A percentile compares a stretch with the other conserved stretches of the same genome.
Evolutionary conservation across 2,113 vertebrate genomes (phyloP).

Genomic region (Podiceps cristatus): DNA sequence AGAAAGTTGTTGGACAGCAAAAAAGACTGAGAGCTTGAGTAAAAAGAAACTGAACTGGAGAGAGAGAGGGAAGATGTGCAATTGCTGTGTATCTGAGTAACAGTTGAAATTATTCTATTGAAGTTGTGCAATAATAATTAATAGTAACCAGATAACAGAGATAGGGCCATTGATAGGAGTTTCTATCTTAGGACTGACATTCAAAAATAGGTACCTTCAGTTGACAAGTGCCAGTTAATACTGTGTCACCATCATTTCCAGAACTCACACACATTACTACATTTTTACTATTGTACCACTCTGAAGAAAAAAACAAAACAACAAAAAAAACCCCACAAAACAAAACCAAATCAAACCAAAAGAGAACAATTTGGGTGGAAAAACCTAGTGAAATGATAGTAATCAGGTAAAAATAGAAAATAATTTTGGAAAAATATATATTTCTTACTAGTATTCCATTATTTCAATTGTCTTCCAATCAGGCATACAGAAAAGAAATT

Average conservation of each 20-base stretch:
- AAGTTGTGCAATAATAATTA: constrained; percentile 1
- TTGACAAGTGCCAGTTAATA: neutral
- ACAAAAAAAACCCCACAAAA: neutral
- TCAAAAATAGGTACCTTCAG: neutral
- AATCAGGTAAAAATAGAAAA: neutral
- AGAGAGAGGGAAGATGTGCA: neutral
- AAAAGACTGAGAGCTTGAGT: constrained; percentile 1
- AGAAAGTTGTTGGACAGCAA: constrained; percentile 14
- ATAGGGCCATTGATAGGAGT: neutral
- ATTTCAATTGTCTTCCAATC: neutral
- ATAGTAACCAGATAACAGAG: neutral
- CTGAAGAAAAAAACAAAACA: too few relatives aligned
- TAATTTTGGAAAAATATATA: neutral
- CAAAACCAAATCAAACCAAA: too few relatives aligned
- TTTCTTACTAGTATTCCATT: neutral
- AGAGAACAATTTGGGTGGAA: neutral
- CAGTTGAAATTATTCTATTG: neutral
- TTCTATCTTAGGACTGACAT: neutral
- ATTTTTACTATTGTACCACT: neutral
- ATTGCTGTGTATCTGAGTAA: neutral
- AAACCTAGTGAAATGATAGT: neutral
- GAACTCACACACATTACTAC: neutral
- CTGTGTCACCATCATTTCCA: neutral
- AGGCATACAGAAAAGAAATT: neutral
- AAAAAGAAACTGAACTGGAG: constrained; percentile 13